These are phyloP conservation scores for Sciurus carolinensis DNA, from an alignment of 2,797 vertebrate genomes.

Conservation along the genomic window DNA sequence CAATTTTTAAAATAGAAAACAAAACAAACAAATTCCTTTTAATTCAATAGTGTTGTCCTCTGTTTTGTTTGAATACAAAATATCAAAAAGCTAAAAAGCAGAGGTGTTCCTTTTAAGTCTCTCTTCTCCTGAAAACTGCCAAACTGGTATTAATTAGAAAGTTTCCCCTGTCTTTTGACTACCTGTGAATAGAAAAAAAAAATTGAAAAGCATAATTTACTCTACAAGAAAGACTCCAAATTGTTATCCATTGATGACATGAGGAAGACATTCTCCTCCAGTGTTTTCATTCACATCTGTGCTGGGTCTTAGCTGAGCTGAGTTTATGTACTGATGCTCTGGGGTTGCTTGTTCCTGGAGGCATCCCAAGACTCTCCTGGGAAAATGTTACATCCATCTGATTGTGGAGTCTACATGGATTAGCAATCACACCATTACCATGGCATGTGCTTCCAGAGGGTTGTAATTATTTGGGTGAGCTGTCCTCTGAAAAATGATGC, in stretches of 20 bases:
- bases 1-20: not conserved
- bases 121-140: slow-evolving; percentile 39
- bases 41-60: slow-evolving; percentile 3
- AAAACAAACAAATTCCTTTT: not conserved
- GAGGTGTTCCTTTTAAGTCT: not conserved
- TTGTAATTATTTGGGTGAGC: not conserved
- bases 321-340: not conserved
- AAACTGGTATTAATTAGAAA: slow-evolving; percentile 52
- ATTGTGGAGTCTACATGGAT: not conserved
- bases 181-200: not conserved
- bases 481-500: not conserved
- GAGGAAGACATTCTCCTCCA: not conserved
- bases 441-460: not conserved
- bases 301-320: not conserved
- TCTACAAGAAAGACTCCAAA: not conserved
- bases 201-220: slow-evolving; percentile 58
- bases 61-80: slow-evolving; percentile 12
- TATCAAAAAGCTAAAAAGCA: not conserved
- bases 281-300: not conserved
- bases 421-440: not conserved
- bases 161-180: slow-evolving; percentile 45
- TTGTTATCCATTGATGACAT: slow-evolving; percentile 11
- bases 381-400: not conserved
- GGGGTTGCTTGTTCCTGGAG: not conserved
- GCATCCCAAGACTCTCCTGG: not conserved